These are phyloP conservation scores for Anolis carolinensis DNA, from an alignment of 2,113 vertebrate species.

Conservation along the genomic window DNA sequence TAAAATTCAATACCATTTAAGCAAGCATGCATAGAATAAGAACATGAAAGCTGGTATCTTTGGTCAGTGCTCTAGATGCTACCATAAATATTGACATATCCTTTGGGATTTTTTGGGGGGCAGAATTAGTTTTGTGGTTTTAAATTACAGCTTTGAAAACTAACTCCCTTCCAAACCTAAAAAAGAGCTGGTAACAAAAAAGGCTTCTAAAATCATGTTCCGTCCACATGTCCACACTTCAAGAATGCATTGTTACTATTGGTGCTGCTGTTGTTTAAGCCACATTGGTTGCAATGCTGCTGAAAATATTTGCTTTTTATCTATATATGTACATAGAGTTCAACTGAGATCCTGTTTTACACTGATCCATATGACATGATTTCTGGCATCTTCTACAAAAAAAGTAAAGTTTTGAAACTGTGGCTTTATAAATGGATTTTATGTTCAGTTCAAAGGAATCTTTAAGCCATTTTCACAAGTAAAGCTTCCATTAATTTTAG, in stretches of 20 bases:
- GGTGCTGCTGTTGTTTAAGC: no score
- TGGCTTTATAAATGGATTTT: slow-evolving; percentile 36
- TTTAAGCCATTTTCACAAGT: slow-evolving; percentile 18
- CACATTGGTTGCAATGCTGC: slow-evolving; percentile 15
- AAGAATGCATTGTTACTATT: no score
- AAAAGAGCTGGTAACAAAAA: background rate
- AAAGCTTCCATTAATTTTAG: background rate
- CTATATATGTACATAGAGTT: slow-evolving; percentile 61
- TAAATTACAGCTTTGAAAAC: slow-evolving; percentile 23
- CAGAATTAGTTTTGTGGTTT: slow-evolving; percentile 30
- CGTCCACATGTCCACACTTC: background rate
- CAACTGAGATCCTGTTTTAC: slow-evolving; percentile 47
- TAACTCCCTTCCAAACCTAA: background rate
- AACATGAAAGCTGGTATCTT: background rate
- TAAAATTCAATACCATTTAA: background rate
- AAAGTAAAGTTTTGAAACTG: slow-evolving; percentile 53
- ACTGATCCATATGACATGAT: slow-evolving; percentile 60
- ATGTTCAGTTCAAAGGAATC: slow-evolving; percentile 55
- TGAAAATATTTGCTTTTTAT: slow-evolving; percentile 47
- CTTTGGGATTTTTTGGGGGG: background rate
- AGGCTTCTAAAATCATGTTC: background rate
- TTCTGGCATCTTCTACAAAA: slow-evolving; percentile 47
- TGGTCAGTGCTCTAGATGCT: background rate
- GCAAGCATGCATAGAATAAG: background rate
- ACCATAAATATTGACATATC: slow-evolving; percentile 19